Conservation (phyloP, 2,888 invertebrate species). For the Macrophya alboannulata region DNA sequence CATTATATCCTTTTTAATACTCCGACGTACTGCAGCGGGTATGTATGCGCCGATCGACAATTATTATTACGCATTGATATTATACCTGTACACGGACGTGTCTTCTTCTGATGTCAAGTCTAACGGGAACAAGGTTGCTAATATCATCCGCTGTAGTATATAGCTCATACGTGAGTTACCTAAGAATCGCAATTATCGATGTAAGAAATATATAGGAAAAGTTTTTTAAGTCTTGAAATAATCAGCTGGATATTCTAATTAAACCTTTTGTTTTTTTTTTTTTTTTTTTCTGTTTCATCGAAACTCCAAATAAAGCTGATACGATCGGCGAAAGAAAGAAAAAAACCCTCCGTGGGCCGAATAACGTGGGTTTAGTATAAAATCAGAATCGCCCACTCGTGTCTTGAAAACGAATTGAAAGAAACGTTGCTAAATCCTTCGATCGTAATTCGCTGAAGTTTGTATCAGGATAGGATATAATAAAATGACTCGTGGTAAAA, state of each 20-base stretch:
- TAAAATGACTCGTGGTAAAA: slow-evolving; percentile 11
- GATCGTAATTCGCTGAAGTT: neutral
- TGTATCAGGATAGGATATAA: neutral
- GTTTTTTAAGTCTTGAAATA: too few species aligned
- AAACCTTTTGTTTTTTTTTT: too few species aligned
- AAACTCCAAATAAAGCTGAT: neutral
- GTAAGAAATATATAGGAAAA: neutral
- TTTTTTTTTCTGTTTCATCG: neutral
- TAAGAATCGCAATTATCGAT: neutral
- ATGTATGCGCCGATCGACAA: neutral
- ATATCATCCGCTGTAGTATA: neutral
- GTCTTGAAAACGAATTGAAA: neutral
- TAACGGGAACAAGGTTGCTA: slow-evolving; percentile 29
- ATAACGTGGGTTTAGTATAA: neutral
- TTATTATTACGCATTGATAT: slow-evolving; percentile 26
- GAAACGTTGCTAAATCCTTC: neutral
- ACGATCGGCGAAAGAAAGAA: neutral
- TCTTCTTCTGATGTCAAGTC: slow-evolving; percentile 16
- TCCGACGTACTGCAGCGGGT: neutral
- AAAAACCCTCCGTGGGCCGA: slow-evolving; percentile 8
- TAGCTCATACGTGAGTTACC: neutral
- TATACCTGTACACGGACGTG: slow-evolving; percentile 14
- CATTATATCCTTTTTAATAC: neutral
- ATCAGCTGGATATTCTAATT: too few species aligned
- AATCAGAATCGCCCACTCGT: neutral